A percentile compares a stretch with the other conserved stretches of the same genome.
These are phyloP conservation scores for Tor tambroides DNA, from an alignment of 2,113 vertebrate species.

Conservation along the genomic window DNA sequence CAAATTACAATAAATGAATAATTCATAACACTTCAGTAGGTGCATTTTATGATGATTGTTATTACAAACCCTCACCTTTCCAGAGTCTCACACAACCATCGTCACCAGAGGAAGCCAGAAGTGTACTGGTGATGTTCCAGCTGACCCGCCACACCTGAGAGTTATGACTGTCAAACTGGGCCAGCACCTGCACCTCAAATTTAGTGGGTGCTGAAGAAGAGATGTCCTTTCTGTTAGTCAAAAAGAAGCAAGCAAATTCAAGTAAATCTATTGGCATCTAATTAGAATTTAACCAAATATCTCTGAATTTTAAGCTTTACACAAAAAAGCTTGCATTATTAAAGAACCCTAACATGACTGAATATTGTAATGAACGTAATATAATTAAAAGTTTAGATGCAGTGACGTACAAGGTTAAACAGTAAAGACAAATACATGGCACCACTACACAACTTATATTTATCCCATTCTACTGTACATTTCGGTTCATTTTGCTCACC, in stretches of 20 bases:
- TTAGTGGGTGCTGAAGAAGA: slow-evolving; percentile 84
- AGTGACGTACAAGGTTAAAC: background rate
- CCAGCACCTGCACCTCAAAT: slow-evolving; percentile 93
- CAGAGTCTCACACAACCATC: slow-evolving; percentile 96
- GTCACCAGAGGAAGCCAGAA: slow-evolving; percentile 94
- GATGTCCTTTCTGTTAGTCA: slow-evolving; percentile 83
- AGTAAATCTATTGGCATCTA: background rate
- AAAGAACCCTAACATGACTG: background rate
- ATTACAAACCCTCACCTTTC: slow-evolving; percentile 82
- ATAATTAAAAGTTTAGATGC: background rate
- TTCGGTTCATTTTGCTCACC: background rate
- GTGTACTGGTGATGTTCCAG: slow-evolving; percentile 98
- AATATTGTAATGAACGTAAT: background rate
- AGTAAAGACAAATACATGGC: background rate
- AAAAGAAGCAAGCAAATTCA: background rate
- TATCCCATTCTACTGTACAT: background rate
- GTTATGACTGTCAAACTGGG: slow-evolving; percentile 97
- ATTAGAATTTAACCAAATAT: background rate
- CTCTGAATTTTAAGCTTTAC: background rate
- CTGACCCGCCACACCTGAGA: slow-evolving; percentile 97
- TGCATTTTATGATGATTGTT: background rate
- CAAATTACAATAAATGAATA: background rate
- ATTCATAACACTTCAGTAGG: background rate
- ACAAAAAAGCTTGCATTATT: background rate
- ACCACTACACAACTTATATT: background rate